A percentile compares a stretch with the other conserved stretches of the same genome.
These are phyloP conservation scores for Macroramphosus scolopax DNA, from an alignment of 2,797 vertebrate species.

Conservation along the genomic window DNA sequence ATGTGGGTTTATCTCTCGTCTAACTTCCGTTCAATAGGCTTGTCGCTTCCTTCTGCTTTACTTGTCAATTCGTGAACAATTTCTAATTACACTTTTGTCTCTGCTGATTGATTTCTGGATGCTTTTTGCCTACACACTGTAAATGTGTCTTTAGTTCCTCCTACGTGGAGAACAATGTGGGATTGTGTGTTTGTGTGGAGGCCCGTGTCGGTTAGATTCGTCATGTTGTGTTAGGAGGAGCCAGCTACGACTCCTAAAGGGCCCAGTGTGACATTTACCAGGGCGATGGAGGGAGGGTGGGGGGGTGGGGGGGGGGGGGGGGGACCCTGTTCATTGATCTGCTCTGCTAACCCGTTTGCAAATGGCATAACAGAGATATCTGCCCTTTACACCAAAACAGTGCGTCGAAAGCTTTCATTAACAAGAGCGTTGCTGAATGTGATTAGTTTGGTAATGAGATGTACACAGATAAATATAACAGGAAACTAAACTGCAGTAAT, in stretches of 20 bases:
- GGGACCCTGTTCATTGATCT: too few species aligned
- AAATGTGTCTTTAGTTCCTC: slow-evolving; percentile 6
- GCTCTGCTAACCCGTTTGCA: too few species aligned
- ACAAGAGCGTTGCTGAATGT: too few species aligned
- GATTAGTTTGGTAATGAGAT: too few species aligned
- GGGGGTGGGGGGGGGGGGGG: too few species aligned
- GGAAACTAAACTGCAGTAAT: slow-evolving; percentile 21
- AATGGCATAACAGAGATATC: too few species aligned
- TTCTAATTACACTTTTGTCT: slow-evolving; percentile 42
- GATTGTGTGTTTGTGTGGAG: slow-evolving; percentile 1
- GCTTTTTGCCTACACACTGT: slow-evolving; percentile 11
- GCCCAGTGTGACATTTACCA: slow-evolving; percentile 64
- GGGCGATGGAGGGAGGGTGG: slow-evolving; percentile 26
- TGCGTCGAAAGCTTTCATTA: too few species aligned
- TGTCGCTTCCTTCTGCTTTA: slow-evolving; percentile 28
- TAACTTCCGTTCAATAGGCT: slow-evolving; percentile 31
- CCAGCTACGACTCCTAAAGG: slow-evolving; percentile 36
- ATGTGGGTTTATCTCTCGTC: slow-evolving; percentile 20
- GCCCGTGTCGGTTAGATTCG: too few species aligned
- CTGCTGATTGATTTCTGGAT: slow-evolving; percentile 32
- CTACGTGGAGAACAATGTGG: slow-evolving; percentile 5
- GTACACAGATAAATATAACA: too few species aligned
- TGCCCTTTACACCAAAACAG: too few species aligned
- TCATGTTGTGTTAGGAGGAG: slow-evolving; percentile 43
- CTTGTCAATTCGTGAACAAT: slow-evolving; percentile 30